phyloP scores from a whole-genome alignment of 2,113 vertebrate species.

The Myrmecophaga tridactyla region DNA sequence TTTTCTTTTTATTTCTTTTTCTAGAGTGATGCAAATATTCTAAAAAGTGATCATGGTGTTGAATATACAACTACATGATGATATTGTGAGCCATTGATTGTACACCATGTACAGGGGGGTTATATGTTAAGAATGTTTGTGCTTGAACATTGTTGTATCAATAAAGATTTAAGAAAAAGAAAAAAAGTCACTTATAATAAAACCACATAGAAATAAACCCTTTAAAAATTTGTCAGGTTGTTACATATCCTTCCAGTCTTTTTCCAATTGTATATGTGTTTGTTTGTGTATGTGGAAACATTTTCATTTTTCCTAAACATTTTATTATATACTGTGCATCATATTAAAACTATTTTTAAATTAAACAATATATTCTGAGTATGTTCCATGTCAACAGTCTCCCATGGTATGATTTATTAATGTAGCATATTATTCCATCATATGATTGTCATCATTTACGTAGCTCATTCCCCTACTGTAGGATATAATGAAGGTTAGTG shows the following conservation, averaged over 20 bases:
- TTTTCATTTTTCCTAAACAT: neutral
- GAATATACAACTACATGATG: no score
- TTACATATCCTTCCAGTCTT: neutral
- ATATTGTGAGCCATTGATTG: no score
- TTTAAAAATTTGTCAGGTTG: neutral
- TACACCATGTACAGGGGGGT: no score
- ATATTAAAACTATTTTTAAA: neutral
- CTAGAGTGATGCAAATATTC: no score
- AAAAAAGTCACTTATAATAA: neutral
- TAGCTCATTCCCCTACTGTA: neutral
- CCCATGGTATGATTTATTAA: neutral
- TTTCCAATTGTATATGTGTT: neutral
- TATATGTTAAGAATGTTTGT: no score
- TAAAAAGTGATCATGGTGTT: no score
- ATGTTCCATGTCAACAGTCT: neutral
- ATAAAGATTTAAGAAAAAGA: no score
- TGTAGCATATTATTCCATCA: neutral
- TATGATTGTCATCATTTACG: neutral
- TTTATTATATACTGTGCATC: neutral
- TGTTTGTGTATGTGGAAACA: neutral
- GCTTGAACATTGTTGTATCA: no score
- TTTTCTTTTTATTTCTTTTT: no score
- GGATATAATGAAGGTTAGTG: neutral
- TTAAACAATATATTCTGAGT: neutral
- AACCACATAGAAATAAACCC: neutral